Conservation (phyloP, 2,113 vertebrate species). For the Gasterosteus nipponicus region DNA sequence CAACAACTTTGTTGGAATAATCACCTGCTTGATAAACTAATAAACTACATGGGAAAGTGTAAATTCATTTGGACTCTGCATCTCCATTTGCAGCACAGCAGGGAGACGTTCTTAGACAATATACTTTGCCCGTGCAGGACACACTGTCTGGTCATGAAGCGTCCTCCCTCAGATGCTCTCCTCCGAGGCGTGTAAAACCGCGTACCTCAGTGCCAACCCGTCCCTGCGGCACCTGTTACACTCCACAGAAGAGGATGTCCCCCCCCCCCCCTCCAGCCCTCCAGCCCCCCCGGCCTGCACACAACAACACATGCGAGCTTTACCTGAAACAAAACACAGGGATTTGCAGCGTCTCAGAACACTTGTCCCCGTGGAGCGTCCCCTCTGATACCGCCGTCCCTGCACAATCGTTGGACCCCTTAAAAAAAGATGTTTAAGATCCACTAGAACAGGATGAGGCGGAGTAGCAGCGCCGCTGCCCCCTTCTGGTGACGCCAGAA, state of each 20-base stretch:
- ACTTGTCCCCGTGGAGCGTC: slow-evolving; percentile 42
- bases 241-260: slow-evolving; percentile 46
- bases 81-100: slow-evolving; percentile 1
- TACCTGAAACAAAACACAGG: slow-evolving; percentile 46
- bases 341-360: slow-evolving; percentile 22
- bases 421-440: not conserved
- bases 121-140: not conserved
- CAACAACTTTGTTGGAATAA: not conserved
- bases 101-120: not conserved
- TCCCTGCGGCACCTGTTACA: slow-evolving; percentile 57
- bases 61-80: not conserved
- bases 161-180: not conserved
- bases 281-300: slow-evolving; percentile 7
- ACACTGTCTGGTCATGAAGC: slow-evolving; percentile 4
- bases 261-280: slow-evolving; percentile 16
- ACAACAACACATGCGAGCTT: slow-evolving; percentile 47
- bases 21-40: not conserved
- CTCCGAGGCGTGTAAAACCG: slow-evolving; percentile 16
- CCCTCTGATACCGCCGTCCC: slow-evolving; percentile 63
- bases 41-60: not conserved
- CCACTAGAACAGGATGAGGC: not conserved
- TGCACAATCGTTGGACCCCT: not conserved
- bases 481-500: slow-evolving; percentile 51
- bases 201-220: not conserved
- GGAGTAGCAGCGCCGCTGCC: slow-evolving; percentile 58